These are phyloP conservation scores for Jaculus jaculus DNA, from an alignment of 2,113 vertebrate species.

Conservation along the genomic window DNA sequence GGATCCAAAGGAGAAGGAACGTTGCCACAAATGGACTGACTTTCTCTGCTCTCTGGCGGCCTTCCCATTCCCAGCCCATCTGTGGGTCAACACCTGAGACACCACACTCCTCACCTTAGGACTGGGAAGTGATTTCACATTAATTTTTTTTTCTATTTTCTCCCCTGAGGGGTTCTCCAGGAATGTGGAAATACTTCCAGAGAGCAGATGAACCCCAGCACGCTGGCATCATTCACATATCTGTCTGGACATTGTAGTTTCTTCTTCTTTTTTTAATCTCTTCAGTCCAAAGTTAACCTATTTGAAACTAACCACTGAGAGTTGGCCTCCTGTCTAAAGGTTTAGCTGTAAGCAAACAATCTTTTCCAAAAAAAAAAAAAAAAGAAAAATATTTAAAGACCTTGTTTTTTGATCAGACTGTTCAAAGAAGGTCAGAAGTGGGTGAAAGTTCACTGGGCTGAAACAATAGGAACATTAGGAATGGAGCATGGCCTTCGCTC, in stretches of 20 bases:
- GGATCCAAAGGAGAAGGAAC: not conserved
- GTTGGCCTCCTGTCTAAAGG: slow-evolving; percentile 66
- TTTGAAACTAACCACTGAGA: slow-evolving; percentile 73
- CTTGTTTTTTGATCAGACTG: slow-evolving; percentile 80
- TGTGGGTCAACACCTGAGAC: not conserved
- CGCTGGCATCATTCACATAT: slow-evolving; percentile 39
- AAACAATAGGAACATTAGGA: slow-evolving; percentile 64
- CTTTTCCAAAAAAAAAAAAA: not conserved
- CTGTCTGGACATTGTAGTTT: slow-evolving; percentile 72
- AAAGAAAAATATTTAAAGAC: slow-evolving; percentile 45
- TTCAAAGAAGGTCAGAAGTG: slow-evolving; percentile 77
- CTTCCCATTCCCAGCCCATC: not conserved
- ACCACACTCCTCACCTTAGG: not conserved
- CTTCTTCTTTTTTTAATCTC: slow-evolving; percentile 57
- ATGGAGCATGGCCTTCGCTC: slow-evolving; percentile 40
- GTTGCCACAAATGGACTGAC: not conserved
- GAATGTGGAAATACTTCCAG: slow-evolving; percentile 50
- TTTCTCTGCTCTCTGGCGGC: not conserved
- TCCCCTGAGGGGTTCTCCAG: slow-evolving; percentile 34
- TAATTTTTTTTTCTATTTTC: not conserved
- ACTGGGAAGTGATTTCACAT: not conserved
- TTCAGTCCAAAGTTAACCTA: slow-evolving; percentile 80
- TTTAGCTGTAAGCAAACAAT: slow-evolving; percentile 75
- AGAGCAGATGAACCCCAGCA: slow-evolving; percentile 39
- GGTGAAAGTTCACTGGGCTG: slow-evolving; percentile 81